Percentiles rank a stretch among this genome's conserved stretches.
These are phyloP conservation scores for Sebastes minor DNA, from an alignment of 2,797 vertebrate species.

Conservation along the genomic window DNA sequence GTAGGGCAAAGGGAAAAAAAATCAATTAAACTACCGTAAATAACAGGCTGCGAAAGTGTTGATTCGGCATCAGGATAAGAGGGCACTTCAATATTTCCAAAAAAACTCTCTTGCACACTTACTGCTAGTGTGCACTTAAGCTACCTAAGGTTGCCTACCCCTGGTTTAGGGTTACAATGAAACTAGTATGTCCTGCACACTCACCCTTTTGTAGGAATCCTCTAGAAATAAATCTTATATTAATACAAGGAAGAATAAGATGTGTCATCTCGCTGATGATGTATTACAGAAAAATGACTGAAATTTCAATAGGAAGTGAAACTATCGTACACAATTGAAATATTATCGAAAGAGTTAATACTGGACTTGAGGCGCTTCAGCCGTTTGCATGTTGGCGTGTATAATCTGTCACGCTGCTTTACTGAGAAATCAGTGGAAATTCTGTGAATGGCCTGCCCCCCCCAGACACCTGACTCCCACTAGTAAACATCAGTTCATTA, in stretches of 20 bases:
- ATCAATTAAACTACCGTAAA: too few relatives aligned
- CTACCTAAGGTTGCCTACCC: too few relatives aligned
- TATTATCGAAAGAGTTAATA: not conserved
- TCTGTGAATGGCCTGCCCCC: slow-evolving; percentile 26
- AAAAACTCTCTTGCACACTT: too few relatives aligned
- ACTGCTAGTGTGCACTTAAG: too few relatives aligned
- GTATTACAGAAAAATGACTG: not conserved
- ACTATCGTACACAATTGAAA: not conserved
- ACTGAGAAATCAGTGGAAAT: slow-evolving; percentile 49
- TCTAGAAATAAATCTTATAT: not conserved
- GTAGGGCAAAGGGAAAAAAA: too few relatives aligned
- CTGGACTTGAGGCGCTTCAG: not conserved
- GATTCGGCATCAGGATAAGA: too few relatives aligned
- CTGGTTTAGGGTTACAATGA: not conserved
- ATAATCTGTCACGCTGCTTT: slow-evolving; percentile 34
- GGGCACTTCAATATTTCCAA: too few relatives aligned
- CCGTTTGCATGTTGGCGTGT: slow-evolving; percentile 24
- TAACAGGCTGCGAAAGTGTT: too few relatives aligned
- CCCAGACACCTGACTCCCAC: slow-evolving; percentile 46
- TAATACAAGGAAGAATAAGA: not conserved
- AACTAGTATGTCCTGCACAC: not conserved
- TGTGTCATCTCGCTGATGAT: not conserved
- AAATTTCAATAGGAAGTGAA: not conserved
- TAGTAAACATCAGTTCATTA: slow-evolving; percentile 66
- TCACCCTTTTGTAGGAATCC: not conserved